Conservation (phyloP, 2,113 vertebrate genomes). For the Oryzias melastigma region DNA sequence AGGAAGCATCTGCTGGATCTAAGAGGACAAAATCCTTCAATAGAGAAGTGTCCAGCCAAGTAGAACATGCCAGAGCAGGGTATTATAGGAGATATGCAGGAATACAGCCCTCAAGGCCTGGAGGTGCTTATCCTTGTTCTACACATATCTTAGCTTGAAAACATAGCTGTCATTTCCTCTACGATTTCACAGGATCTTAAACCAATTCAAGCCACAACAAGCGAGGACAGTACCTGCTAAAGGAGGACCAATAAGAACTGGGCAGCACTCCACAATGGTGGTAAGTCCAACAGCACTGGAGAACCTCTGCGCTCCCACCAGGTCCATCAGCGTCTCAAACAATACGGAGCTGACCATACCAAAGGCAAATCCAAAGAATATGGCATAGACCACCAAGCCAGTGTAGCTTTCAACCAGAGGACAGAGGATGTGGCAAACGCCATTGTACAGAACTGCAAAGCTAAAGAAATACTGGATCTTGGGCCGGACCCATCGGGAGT, state of each 20-base stretch:
- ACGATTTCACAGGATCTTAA: too few relatives aligned
- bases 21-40: too few relatives aligned
- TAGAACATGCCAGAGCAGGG: too few relatives aligned
- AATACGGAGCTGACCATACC: slow-evolving; percentile 96
- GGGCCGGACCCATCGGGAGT: slow-evolving; percentile 86
- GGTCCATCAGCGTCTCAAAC: slow-evolving; percentile 96
- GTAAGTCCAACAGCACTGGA: slow-evolving; percentile 96
- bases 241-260: slow-evolving; percentile 93
- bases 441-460: slow-evolving; percentile 90
- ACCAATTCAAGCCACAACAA: too few relatives aligned
- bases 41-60: too few relatives aligned
- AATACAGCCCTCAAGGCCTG: too few relatives aligned
- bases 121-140: too few relatives aligned
- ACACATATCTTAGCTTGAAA: too few relatives aligned
- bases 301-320: slow-evolving; percentile 90
- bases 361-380: slow-evolving; percentile 96
- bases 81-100: too few relatives aligned
- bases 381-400: slow-evolving; percentile 86
- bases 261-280: slow-evolving; percentile 92
- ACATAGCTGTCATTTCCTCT: too few relatives aligned
- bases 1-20: too few relatives aligned
- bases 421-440: slow-evolving; percentile 89
- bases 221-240: slow-evolving; percentile 84
- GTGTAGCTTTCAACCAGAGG: slow-evolving; percentile 84
- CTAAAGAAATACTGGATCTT: slow-evolving; percentile 96